A percentile compares a stretch with the other conserved stretches of the same genome.
These are phyloP conservation scores for Thecocarcelia acutangulata DNA, from an alignment of 2,888 invertebrate genomes.

Conservation along the genomic window DNA sequence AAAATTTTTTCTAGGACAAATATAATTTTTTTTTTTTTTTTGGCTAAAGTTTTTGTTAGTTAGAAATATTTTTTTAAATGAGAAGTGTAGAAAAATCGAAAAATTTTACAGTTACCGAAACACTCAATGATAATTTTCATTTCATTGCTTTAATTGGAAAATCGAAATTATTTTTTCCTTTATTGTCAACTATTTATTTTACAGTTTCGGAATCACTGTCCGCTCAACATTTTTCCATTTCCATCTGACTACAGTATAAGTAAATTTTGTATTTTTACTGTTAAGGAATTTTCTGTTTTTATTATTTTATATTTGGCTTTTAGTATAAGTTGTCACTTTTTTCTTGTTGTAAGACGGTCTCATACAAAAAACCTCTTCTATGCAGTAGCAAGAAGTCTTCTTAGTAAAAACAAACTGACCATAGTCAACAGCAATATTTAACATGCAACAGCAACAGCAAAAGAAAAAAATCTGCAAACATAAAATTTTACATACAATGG, in stretches of 20 bases:
- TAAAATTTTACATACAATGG: constrained; percentile 69
- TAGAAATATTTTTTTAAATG: too few relatives aligned
- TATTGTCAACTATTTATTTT: too few relatives aligned
- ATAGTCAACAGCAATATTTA: constrained; percentile 50
- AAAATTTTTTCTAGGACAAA: too few relatives aligned
- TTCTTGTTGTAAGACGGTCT: constrained; percentile 37
- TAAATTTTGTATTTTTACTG: constrained; percentile 65
- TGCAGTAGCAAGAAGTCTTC: constrained; percentile 39
- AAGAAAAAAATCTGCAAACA: constrained; percentile 13
- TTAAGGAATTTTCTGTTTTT: constrained; percentile 65
- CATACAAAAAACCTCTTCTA: constrained; percentile 34
- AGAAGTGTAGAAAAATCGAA: too few relatives aligned
- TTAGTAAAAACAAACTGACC: constrained; percentile 66
- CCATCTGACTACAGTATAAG: constrained; percentile 62
- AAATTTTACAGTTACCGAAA: too few relatives aligned
- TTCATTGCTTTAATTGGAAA: too few relatives aligned
- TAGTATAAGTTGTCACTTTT: constrained; percentile 59
- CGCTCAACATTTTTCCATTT: constrained; percentile 13
- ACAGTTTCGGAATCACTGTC: constrained; percentile 26
- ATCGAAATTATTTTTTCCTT: too few relatives aligned
- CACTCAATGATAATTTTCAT: too few relatives aligned
- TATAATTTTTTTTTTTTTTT: too few relatives aligned
- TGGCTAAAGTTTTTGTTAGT: too few relatives aligned
- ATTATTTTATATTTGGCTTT: constrained; percentile 3
- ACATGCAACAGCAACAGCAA: constrained; percentile 31